phyloP scores from a whole-genome alignment of 2,113 vertebrate species.

The Pteronura brasiliensis region DNA sequence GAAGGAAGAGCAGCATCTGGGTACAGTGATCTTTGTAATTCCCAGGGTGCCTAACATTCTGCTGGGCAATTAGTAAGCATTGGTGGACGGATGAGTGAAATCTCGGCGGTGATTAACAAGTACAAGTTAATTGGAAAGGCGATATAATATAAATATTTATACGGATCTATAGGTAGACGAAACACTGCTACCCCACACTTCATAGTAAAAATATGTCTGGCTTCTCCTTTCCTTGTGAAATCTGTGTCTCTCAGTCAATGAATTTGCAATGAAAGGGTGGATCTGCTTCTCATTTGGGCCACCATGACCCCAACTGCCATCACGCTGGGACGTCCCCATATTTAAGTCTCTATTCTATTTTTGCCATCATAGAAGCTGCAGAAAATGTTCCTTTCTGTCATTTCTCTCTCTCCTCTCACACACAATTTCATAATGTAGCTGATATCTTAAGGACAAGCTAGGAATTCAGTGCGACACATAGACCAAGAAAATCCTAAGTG shows the following conservation, averaged over 20 bases:
- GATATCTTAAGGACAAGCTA: background rate
- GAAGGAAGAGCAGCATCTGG: background rate
- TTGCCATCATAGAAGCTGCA: background rate
- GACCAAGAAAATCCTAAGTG: background rate
- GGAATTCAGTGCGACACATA: background rate
- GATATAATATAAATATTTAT: slow-evolving; percentile 55
- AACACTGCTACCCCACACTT: background rate
- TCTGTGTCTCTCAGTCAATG: background rate
- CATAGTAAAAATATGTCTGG: background rate
- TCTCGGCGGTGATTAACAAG: slow-evolving; percentile 62
- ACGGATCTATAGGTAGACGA: background rate
- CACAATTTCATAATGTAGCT: background rate
- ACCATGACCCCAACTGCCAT: background rate
- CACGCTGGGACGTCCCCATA: background rate
- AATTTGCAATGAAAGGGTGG: background rate
- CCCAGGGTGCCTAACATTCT: background rate
- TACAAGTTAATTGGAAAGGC: slow-evolving; percentile 26
- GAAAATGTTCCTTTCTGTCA: background rate
- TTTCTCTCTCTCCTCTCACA: background rate
- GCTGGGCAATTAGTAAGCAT: background rate
- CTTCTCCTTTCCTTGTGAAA: background rate
- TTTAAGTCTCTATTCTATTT: background rate
- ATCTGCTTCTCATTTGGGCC: background rate
- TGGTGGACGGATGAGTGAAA: background rate
- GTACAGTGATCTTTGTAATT: background rate